Conservation (phyloP, 2,888 invertebrate genomes). For the Xanthia icteritia region DNA sequence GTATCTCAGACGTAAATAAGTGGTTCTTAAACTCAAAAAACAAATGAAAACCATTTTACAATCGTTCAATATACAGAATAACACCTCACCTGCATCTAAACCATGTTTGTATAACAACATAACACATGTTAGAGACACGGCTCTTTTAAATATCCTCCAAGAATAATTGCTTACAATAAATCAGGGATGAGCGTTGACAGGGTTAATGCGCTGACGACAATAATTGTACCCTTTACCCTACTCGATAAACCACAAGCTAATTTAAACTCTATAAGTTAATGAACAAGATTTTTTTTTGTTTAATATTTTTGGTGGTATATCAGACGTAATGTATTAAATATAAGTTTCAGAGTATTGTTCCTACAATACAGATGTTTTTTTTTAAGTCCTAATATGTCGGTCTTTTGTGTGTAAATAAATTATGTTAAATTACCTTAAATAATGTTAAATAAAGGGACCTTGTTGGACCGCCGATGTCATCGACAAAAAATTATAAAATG, state of each 20-base stretch:
- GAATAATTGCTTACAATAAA: slow-evolving; percentile 84
- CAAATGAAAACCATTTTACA: neutral
- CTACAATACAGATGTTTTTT: slow-evolving; percentile 76
- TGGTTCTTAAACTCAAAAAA: neutral
- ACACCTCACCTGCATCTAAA: slow-evolving; percentile 61
- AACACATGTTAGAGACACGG: slow-evolving; percentile 70
- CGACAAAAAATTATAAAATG: slow-evolving; percentile 16
- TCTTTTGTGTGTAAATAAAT: slow-evolving; percentile 51
- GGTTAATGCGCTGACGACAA: slow-evolving; percentile 82
- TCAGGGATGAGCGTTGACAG: slow-evolving; percentile 85
- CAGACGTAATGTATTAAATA: slow-evolving; percentile 28
- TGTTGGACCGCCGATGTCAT: slow-evolving; percentile 21
- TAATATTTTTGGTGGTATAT: neutral
- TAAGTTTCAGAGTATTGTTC: slow-evolving; percentile 74
- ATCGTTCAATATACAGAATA: slow-evolving; percentile 53
- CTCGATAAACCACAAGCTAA: slow-evolving; percentile 27
- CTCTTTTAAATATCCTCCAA: slow-evolving; percentile 66
- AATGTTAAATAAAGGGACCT: slow-evolving; percentile 43
- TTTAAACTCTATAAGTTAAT: slow-evolving; percentile 40
- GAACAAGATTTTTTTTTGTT: slow-evolving; percentile 2
- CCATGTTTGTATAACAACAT: slow-evolving; percentile 76
- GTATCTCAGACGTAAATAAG: neutral
- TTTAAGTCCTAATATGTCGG: slow-evolving; percentile 65
- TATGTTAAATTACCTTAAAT: slow-evolving; percentile 49
- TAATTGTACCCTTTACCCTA: slow-evolving; percentile 77